phyloP scores from a whole-genome alignment of 2,797 vertebrate species.

The Enteromius afrohamiltoni region DNA sequence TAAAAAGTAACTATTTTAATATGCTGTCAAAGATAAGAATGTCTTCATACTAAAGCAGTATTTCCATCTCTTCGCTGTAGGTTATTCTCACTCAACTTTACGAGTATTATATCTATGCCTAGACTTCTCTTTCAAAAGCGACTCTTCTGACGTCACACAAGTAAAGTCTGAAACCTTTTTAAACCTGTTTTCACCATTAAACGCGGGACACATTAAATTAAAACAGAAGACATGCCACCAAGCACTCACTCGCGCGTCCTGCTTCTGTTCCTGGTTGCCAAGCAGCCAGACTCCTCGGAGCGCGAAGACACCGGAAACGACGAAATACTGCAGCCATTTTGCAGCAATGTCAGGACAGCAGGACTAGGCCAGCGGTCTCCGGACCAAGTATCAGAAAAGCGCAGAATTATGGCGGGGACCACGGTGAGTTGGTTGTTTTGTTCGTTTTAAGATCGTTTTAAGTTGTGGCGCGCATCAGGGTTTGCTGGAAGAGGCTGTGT shows the following conservation, averaged over 20 bases:
- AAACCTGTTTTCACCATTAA: not conserved
- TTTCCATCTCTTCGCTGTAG: no score
- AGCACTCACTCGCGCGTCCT: not conserved
- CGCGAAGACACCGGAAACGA: constrained; percentile 12
- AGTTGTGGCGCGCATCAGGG: not conserved
- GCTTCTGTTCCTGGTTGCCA: constrained; percentile 11
- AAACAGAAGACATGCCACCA: not conserved
- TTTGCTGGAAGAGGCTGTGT: not conserved
- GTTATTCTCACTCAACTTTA: no score
- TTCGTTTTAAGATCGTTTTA: not conserved
- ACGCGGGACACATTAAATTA: not conserved
- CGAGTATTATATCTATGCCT: no score
- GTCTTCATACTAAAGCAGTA: no score
- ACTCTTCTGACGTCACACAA: not conserved
- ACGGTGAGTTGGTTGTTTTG: not conserved
- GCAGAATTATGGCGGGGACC: not conserved
- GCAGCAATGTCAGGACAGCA: constrained; percentile 3
- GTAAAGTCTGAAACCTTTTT: not conserved
- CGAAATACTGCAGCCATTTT: not conserved
- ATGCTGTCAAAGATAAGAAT: no score
- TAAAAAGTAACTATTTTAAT: no score
- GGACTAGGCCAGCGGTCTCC: not conserved
- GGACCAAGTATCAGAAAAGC: not conserved
- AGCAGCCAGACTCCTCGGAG: not conserved
- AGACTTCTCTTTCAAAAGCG: no score